phyloP scores from a whole-genome alignment of 1,140 invertebrate genomes.

The Hirudo medicinalis region DNA sequence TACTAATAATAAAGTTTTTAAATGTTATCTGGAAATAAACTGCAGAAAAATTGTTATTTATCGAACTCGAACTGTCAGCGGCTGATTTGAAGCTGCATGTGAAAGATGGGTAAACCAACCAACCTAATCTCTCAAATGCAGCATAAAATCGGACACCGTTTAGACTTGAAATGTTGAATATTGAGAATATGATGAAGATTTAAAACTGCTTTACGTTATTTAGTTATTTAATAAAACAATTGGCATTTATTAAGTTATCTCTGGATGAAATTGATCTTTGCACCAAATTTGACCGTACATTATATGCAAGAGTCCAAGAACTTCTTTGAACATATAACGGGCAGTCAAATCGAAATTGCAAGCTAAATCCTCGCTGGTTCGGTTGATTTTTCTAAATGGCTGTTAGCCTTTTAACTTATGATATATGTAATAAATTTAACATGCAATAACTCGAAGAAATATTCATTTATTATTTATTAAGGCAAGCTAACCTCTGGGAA shows the following conservation, averaged over 20 bases:
- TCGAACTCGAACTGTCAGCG: background rate
- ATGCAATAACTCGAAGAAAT: background rate
- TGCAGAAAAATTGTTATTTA: background rate
- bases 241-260: background rate
- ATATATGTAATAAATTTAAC: background rate
- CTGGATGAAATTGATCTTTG: background rate
- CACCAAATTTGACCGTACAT: constrained; percentile 11
- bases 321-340: constrained; percentile 9
- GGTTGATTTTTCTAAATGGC: no score
- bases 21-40: no score
- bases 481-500: background rate
- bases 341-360: background rate
- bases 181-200: background rate
- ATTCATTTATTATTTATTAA: no score
- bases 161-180: background rate
- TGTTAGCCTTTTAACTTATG: background rate
- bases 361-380: no score
- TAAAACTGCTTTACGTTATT: background rate
- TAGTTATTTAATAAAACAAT: background rate
- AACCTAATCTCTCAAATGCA: constrained; percentile 13
- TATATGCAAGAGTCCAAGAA: background rate
- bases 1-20: no score
- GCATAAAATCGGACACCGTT: background rate
- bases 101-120: background rate
- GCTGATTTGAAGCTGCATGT: constrained; percentile 3